Evolutionary conservation across 1,140 invertebrate species (phyloP).

Genomic region (Coenobita brevimanus): DNA sequence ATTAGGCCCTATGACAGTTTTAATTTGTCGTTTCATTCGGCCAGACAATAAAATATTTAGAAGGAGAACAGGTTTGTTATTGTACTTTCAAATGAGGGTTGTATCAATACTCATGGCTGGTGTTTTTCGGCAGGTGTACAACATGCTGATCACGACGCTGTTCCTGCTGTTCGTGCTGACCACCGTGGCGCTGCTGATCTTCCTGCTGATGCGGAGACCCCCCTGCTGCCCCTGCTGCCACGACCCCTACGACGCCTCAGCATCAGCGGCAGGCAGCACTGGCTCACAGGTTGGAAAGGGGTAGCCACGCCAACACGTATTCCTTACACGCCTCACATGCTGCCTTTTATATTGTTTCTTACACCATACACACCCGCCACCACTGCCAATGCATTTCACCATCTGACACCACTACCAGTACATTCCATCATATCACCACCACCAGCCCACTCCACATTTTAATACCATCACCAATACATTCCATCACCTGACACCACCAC

Average conservation of each 20-base stretch:
- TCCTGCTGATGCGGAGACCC: slow-evolving; percentile 54
- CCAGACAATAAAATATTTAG: no score
- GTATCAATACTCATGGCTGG: no score
- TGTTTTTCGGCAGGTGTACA: slow-evolving; percentile 69
- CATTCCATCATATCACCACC: background rate
- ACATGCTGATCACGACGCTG: slow-evolving; percentile 63
- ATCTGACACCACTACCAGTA: no score
- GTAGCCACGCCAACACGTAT: background rate
- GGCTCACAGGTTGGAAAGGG: slow-evolving; percentile 25
- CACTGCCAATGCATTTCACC: no score
- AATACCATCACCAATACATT: background rate
- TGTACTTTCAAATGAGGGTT: no score
- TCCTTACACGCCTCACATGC: background rate
- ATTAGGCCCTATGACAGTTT: no score
- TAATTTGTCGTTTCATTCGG: no score
- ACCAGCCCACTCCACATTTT: background rate
- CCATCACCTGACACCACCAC: no score
- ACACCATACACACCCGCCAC: background rate
- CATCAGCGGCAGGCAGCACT: slow-evolving; percentile 24
- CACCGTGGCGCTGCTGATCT: slow-evolving; percentile 58
- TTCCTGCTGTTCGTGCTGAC: slow-evolving; percentile 61
- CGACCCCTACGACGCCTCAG: slow-evolving; percentile 46
- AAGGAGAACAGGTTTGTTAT: no score
- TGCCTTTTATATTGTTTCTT: background rate
- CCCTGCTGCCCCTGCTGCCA: slow-evolving; percentile 60